Evolutionary conservation across 2,888 invertebrate genomes (phyloP), one percentile per base, ranked within the genome.

Genomic region (Cylindroiulus punctatus): DNA sequence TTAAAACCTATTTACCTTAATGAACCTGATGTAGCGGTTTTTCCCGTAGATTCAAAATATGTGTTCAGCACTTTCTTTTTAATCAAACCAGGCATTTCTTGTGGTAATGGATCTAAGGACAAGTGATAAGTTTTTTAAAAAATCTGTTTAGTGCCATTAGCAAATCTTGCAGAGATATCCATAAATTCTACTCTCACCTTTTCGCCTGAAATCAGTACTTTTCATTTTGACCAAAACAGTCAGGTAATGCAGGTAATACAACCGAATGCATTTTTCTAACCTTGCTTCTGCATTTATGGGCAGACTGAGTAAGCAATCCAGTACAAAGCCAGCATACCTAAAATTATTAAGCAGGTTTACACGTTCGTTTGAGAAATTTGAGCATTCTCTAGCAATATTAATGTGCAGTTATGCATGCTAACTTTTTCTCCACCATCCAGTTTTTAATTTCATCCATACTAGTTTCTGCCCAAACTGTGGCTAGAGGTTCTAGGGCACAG

Each of bases 61-160:
- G 7, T n/a, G 19, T n/a, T 42, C 26, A 44, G 8, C 40, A 83
- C 40, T 22, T 22, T 83, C 40, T 36, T 83, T 26, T 40, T 83
- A 22, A 83, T 83, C 22, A 42, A 12, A 40, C 26, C 22, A 40
- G 83, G 83, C 42, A 83, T 83, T 5, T 44, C 44, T 22, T 83
- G 19, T 83, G 83, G 83, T 1, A 83, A 40, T 19, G 83, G 83
- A 83, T 83, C 83, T 83, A 83, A 40, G 44, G 44, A 44, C 12
- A 7, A 40, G 40, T 8, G 40, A 40, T 7, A 40, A 44, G 8
- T 10, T 44, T 44, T 44, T 1, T 44, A 12, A 8, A 8, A 44
- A 1, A 8, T 44, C 8, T 44, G 14, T 44, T 44, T 44, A 44
- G 8, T 12, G 44, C 4, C 44, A 44, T 12, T 12, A 44, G 4